phyloP scores from a whole-genome alignment of 2,888 invertebrate genomes.

The Diadromus collaris region DNA sequence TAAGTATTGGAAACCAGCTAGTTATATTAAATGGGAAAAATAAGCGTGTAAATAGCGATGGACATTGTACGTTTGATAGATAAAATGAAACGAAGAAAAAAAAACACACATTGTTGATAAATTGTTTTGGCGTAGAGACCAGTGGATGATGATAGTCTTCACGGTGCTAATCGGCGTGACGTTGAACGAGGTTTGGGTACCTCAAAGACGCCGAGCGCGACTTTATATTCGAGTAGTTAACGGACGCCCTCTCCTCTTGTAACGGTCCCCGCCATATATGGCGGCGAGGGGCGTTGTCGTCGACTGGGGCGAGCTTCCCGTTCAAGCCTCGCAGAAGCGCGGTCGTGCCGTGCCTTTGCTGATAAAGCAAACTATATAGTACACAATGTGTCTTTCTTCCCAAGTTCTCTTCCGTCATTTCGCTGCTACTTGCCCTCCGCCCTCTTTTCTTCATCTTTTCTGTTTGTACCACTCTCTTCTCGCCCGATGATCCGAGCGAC shows the following conservation, averaged over 20 bases:
- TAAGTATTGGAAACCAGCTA: not conserved
- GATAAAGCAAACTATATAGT: constrained; percentile 40
- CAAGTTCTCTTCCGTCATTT: constrained; percentile 28
- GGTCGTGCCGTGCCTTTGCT: constrained; percentile 19
- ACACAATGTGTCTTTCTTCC: not conserved
- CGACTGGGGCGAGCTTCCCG: constrained; percentile 44
- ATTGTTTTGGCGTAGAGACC: not conserved
- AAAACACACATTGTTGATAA: not conserved
- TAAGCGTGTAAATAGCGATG: not conserved
- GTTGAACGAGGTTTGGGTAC: constrained; percentile 36
- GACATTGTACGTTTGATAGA: not conserved
- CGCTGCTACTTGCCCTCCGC: constrained; percentile 21
- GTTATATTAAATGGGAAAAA: not conserved
- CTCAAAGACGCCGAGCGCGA: constrained; percentile 65
- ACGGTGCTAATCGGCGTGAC: constrained; percentile 41
- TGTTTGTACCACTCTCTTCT: not conserved
- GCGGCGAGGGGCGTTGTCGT: constrained; percentile 71
- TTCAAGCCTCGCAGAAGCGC: not conserved
- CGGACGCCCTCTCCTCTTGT: constrained; percentile 72
- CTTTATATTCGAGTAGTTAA: constrained; percentile 72
- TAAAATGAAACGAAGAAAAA: constrained; percentile 7
- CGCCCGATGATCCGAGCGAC: not conserved
- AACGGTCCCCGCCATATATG: constrained; percentile 76
- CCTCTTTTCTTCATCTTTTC: constrained; percentile 8
- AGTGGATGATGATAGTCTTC: constrained; percentile 42